phyloP scores from a whole-genome alignment of 2,113 vertebrate species.

The Pseudorasbora parva region DNA sequence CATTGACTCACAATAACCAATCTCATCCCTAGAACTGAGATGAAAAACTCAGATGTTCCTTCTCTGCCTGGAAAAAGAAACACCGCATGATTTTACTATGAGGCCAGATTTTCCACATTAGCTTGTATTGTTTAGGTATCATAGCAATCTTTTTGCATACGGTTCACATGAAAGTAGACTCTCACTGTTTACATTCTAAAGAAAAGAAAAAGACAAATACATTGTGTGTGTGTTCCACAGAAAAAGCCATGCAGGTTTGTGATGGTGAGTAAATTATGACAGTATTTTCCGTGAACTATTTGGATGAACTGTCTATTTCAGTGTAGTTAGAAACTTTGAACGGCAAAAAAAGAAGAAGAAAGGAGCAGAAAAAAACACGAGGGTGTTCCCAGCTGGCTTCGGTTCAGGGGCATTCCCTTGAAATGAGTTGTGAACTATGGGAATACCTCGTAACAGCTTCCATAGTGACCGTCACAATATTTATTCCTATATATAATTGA shows the following conservation, averaged over 20 bases:
- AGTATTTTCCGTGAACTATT: neutral
- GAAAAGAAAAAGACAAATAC: neutral
- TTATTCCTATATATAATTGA: neutral
- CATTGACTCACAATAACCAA: conserved; percentile 11
- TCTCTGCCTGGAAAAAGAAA: neutral
- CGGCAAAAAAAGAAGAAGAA: neutral
- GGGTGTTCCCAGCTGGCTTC: neutral
- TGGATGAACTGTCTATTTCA: neutral
- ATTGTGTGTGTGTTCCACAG: no score
- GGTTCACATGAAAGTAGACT: neutral
- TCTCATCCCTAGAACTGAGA: no score
- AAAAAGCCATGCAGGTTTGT: no score
- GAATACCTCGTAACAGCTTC: neutral
- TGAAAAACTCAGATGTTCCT: neutral
- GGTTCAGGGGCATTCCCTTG: neutral
- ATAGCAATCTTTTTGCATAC: neutral
- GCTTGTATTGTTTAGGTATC: neutral
- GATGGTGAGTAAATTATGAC: no score
- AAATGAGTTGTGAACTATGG: neutral
- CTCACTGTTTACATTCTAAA: neutral
- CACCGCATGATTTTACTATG: neutral
- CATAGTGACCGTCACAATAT: neutral
- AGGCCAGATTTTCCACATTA: conserved; percentile 4
- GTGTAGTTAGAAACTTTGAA: neutral
- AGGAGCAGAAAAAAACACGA: neutral